phyloP scores from a whole-genome alignment of 1,140 invertebrate species.

The Colletes latitarsis region DNA sequence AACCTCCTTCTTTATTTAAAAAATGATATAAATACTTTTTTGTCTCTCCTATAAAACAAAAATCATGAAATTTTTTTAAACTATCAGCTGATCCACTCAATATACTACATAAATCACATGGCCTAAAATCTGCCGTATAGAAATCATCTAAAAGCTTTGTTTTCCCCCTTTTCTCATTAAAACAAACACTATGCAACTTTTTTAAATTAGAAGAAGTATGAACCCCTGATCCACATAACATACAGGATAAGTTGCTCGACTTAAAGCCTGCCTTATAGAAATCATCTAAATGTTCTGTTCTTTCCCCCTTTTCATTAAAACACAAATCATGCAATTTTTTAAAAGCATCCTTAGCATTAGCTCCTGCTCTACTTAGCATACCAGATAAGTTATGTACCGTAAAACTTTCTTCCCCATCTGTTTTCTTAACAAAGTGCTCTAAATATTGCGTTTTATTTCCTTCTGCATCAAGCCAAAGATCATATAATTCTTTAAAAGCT shows the following conservation, averaged over 20 bases:
- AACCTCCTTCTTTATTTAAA: not conserved
- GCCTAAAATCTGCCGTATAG: not conserved
- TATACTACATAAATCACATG: constrained; percentile 9
- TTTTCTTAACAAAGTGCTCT: not conserved
- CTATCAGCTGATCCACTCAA: not conserved
- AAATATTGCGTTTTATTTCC: too few species aligned
- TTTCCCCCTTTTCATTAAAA: constrained; percentile 8
- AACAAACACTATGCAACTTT: constrained; percentile 56
- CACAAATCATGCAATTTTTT: constrained; percentile 1
- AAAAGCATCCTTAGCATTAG: constrained; percentile 4
- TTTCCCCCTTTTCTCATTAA: constrained; percentile 60
- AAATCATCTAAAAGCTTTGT: constrained; percentile 42
- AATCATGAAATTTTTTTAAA: constrained; percentile 3
- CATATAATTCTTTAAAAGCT: not conserved
- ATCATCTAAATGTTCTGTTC: constrained; percentile 1
- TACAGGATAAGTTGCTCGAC: not conserved
- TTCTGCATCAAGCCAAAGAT: not conserved
- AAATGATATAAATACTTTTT: constrained; percentile 14
- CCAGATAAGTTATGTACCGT: not conserved
- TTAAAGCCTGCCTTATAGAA: constrained; percentile 8
- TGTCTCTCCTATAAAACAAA: not conserved
- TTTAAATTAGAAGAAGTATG: not conserved
- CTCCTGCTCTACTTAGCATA: not conserved
- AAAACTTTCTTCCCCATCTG: not conserved
- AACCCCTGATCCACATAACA: not conserved